Evolutionary conservation across 2,797 vertebrate genomes (phyloP).

Genomic region (Tadarida brasiliensis): DNA sequence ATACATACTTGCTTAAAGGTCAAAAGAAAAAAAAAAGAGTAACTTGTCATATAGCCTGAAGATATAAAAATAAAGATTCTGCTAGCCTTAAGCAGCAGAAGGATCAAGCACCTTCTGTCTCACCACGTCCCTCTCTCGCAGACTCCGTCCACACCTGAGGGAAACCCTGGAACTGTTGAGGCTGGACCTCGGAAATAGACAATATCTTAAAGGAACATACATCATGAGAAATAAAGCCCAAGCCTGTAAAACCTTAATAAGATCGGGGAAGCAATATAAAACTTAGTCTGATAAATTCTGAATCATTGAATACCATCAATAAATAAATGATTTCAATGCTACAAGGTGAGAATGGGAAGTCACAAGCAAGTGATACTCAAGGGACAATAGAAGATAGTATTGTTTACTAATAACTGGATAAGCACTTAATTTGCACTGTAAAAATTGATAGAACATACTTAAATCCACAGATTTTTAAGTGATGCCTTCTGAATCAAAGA

Average conservation of each 20-base stretch:
- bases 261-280: background rate
- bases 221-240: background rate
- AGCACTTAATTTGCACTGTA: background rate
- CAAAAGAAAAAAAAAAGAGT: no score
- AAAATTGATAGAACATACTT: background rate
- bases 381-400: background rate
- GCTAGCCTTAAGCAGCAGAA: no score
- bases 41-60: no score
- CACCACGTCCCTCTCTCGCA: no score
- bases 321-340: background rate
- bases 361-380: background rate
- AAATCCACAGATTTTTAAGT: background rate
- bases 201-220: background rate
- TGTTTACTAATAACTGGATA: background rate
- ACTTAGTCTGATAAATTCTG: background rate
- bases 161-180: no score
- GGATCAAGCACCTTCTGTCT: no score
- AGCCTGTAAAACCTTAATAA: background rate
- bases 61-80: no score
- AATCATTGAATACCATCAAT: background rate
- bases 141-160: no score
- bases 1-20: no score
- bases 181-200: no score
- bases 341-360: background rate
- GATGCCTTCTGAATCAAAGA: background rate